These are phyloP conservation scores for Enteromius viviparus DNA, from an alignment of 2,797 vertebrate species.

Conservation along the genomic window DNA sequence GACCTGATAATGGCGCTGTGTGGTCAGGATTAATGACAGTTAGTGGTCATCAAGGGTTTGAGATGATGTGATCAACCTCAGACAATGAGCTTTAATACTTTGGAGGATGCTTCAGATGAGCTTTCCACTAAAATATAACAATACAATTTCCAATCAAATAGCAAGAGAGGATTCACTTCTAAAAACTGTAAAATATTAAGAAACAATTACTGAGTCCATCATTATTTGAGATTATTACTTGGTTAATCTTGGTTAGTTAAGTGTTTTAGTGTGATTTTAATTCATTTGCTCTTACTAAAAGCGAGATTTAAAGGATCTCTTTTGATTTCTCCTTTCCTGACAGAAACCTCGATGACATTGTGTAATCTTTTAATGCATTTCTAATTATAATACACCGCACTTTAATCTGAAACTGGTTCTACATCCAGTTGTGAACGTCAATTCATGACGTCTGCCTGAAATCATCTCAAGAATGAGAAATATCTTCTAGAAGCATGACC, in stretches of 20 bases:
- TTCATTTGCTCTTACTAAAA: background rate
- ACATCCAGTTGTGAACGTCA: background rate
- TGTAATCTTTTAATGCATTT: background rate
- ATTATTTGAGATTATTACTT: background rate
- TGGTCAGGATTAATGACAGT: background rate
- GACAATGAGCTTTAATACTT: background rate
- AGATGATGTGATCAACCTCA: background rate
- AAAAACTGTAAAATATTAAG: background rate
- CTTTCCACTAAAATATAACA: background rate
- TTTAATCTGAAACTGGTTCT: background rate
- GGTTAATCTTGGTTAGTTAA: background rate
- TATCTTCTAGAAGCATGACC: background rate
- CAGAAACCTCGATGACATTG: background rate
- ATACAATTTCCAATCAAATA: background rate
- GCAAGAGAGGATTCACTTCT: background rate
- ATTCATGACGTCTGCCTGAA: background rate
- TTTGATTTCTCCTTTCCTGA: background rate
- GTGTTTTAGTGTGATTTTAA: background rate
- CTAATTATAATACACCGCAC: background rate
- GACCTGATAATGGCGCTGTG: background rate
- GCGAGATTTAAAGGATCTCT: background rate
- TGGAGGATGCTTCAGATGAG: background rate
- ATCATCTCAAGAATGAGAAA: background rate
- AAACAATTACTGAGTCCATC: background rate
- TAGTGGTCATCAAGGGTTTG: background rate